phyloP scores from a whole-genome alignment of 2,797 vertebrate species.

The Syngnathus acus region DNA sequence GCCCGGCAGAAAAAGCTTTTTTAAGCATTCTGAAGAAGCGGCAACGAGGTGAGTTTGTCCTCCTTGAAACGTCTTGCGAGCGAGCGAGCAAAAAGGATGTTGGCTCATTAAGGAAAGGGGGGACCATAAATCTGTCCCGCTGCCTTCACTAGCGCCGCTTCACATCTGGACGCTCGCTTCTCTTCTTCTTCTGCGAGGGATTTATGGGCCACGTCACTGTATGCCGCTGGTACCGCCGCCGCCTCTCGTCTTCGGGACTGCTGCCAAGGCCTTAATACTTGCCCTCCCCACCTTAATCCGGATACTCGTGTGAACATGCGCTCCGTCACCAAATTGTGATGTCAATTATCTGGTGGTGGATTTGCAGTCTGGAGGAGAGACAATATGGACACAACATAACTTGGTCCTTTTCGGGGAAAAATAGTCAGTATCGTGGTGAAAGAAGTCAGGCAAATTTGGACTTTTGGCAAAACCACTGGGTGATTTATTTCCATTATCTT shows the following conservation, averaged over 20 bases:
- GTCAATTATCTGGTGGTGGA: background rate
- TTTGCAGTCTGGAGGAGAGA: too few relatives aligned
- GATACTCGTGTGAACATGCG: conserved; percentile 4
- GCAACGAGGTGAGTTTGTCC: background rate
- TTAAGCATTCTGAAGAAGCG: conserved; percentile 53
- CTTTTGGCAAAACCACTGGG: background rate
- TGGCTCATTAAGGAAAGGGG: conserved; percentile 73
- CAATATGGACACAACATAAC: background rate
- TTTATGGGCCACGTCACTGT: conserved; percentile 49
- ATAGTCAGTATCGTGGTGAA: too few relatives aligned
- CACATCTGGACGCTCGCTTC: conserved; percentile 61
- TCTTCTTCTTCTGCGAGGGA: conserved; percentile 36
- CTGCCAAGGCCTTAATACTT: conserved; percentile 11
- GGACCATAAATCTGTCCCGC: conserved; percentile 67
- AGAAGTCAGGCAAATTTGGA: too few relatives aligned
- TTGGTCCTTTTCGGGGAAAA: too few relatives aligned
- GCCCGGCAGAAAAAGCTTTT: conserved; percentile 30
- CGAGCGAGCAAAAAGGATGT: conserved; percentile 73
- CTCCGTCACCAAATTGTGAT: background rate
- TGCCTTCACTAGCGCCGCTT: conserved; percentile 54
- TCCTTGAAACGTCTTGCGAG: conserved; percentile 50
- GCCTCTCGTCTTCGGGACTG: conserved; percentile 20
- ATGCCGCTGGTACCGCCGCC: conserved; percentile 22
- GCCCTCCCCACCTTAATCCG: background rate
- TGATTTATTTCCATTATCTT: background rate